Conservation (phyloP, 2,888 invertebrate genomes). For the Dynastes maya region DNA sequence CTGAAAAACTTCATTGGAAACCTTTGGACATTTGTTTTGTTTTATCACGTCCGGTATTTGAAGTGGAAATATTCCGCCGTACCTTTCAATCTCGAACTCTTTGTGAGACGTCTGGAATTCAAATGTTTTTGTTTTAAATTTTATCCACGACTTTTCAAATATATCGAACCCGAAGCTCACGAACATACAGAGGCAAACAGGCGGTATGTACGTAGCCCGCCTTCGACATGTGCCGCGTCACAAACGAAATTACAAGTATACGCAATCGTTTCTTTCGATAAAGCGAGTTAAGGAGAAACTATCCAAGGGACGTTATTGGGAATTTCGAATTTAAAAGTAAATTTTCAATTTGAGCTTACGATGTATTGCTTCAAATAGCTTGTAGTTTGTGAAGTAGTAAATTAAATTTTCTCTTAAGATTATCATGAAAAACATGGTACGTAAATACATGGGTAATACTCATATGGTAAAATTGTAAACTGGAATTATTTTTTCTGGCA, state of each 20-base stretch:
- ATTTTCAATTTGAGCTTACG: neutral
- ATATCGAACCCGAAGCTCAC: constrained; percentile 8
- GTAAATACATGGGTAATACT: no score
- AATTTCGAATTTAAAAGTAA: constrained; percentile 16
- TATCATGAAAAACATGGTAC: no score
- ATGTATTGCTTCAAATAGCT: no score
- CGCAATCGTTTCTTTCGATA: neutral
- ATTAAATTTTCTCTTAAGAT: no score
- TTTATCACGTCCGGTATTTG: constrained; percentile 56
- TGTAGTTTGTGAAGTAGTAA: no score
- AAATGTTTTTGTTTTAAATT: constrained; percentile 53
- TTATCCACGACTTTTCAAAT: constrained; percentile 51
- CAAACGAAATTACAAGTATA: constrained; percentile 40
- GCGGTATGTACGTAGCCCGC: constrained; percentile 4
- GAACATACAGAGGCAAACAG: constrained; percentile 7
- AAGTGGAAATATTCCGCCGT: constrained; percentile 55
- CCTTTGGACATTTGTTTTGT: constrained; percentile 54
- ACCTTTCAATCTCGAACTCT: constrained; percentile 54
- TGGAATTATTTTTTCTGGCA: no score
- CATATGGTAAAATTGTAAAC: no score
- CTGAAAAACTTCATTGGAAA: constrained; percentile 48
- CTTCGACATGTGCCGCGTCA: constrained; percentile 15
- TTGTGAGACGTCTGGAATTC: constrained; percentile 53
- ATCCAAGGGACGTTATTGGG: neutral
- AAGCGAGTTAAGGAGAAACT: neutral